Conservation (phyloP, 35 echinoderm and acorn worm species). For the Lytechinus pictus region DNA sequence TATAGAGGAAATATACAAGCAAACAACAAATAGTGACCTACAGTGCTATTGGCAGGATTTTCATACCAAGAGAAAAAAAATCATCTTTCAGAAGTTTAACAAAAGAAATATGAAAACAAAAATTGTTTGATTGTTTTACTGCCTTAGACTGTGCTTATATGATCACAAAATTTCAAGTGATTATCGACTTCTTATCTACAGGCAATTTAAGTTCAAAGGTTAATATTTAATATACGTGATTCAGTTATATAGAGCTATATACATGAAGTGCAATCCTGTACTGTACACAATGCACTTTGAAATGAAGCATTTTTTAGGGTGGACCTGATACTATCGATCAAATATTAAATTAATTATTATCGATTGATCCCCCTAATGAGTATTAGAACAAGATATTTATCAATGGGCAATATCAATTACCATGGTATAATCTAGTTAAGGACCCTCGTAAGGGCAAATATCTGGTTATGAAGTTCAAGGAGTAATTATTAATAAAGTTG, state of each 20-base stretch:
- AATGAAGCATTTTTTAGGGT: background rate
- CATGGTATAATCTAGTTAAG: background rate
- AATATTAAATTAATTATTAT: background rate
- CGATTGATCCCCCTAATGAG: background rate
- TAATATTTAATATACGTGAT: too few species aligned
- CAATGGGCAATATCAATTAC: background rate
- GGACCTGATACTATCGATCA: background rate
- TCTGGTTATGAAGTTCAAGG: background rate
- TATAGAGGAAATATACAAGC: too few species aligned
- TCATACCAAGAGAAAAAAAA: too few species aligned
- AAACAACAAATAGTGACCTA: too few species aligned
- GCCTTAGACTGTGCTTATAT: too few species aligned
- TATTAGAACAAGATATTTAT: background rate
- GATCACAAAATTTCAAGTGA: too few species aligned
- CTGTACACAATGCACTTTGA: background rate
- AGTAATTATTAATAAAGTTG: background rate
- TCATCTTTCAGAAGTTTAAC: too few species aligned
- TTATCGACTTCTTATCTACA: too few species aligned
- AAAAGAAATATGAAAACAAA: too few species aligned
- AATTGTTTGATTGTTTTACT: too few species aligned
- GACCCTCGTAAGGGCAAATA: background rate
- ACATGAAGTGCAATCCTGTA: background rate
- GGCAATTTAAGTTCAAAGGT: too few species aligned
- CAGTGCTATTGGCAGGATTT: too few species aligned
- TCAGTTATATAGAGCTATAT: background rate